Percentiles rank a stretch among this genome's conserved stretches.
Conservation (phyloP, 2,113 vertebrate genomes). For the Lepidothrix coronata region DNA sequence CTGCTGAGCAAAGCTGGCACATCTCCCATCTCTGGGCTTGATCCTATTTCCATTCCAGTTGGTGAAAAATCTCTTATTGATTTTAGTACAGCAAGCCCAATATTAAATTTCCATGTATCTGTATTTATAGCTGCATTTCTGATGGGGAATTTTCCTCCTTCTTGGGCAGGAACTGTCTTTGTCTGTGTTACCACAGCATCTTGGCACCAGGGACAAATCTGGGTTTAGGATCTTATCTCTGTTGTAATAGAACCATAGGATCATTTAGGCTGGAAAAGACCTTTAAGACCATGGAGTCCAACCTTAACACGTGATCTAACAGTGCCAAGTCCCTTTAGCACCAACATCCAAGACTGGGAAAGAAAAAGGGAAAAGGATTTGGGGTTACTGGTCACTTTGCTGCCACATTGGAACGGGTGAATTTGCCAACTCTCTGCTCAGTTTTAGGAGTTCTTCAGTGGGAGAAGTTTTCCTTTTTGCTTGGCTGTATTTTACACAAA, state of each 20-base stretch:
- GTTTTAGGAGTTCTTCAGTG: neutral
- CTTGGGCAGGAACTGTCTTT: neutral
- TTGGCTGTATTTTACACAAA: neutral
- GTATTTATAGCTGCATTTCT: constrained; percentile 13
- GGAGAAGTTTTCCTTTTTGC: neutral
- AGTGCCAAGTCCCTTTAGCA: neutral
- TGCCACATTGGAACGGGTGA: neutral
- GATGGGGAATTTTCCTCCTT: neutral
- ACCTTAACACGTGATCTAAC: neutral
- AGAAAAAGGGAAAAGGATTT: neutral
- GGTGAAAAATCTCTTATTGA: constrained; percentile 12
- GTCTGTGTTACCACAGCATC: neutral
- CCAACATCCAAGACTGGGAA: neutral
- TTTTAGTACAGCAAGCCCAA: constrained; percentile 33
- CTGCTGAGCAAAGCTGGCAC: neutral
- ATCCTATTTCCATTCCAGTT: neutral
- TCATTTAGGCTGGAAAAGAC: neutral
- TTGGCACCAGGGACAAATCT: neutral
- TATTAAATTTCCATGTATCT: constrained; percentile 29
- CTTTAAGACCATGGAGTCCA: neutral
- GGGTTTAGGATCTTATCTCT: neutral
- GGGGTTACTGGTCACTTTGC: neutral
- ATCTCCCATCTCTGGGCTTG: neutral
- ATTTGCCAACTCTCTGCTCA: neutral
- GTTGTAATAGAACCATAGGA: neutral